A percentile compares a stretch with the other conserved stretches of the same genome.
Conservation (phyloP, 1,140 invertebrate genomes). For the Metopolophium dirhodum region DNA sequence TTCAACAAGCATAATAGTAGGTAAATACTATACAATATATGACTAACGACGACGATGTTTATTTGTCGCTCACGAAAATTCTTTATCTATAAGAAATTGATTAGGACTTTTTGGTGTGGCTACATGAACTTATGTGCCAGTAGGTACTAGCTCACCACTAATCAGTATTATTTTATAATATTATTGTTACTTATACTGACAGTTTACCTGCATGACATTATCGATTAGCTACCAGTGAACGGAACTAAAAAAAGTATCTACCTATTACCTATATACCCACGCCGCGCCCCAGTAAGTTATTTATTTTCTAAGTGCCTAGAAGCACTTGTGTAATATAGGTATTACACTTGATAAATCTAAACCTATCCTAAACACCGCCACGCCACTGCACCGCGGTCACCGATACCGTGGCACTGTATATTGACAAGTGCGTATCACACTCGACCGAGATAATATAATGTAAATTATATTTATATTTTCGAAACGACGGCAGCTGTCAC, state of each 20-base stretch:
- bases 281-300: background rate
- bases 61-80: background rate
- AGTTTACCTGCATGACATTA: background rate
- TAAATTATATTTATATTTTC: constrained; percentile 5
- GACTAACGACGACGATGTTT: background rate
- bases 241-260: background rate
- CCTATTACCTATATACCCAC: background rate
- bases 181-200: background rate
- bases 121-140: background rate
- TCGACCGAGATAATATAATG: background rate
- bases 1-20: background rate
- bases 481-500: background rate
- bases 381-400: background rate
- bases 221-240: background rate
- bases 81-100: background rate
- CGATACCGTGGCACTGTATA: background rate
- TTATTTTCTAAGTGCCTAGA: background rate
- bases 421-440: background rate
- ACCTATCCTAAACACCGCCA: background rate
- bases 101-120: background rate
- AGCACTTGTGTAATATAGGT: background rate
- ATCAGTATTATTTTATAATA: background rate
- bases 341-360: background rate
- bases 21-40: background rate
- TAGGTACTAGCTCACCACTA: background rate